Evolutionary conservation across 1,140 invertebrate genomes (phyloP), one percentile per base, ranked within the genome.

Genomic region (Pinna nobilis): DNA sequence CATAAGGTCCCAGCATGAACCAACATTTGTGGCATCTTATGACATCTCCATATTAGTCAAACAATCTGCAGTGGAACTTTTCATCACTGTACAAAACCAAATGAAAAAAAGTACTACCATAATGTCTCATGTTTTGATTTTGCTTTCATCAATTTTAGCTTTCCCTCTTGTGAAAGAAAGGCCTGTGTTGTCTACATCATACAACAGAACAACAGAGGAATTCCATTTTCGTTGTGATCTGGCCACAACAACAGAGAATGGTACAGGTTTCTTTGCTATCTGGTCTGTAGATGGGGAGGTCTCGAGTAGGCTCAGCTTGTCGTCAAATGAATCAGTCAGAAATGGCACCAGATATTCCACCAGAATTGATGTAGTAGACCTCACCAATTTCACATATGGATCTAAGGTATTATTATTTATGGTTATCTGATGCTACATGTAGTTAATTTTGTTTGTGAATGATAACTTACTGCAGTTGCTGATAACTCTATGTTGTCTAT

Each of bases 171-270:
- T 81, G 0, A 28, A 69, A 49, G 70, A 71, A 11, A 47, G 66
- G 20, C 82, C 82, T 25, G 55, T 51, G 33, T 28, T 81, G 35
- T 63, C 75, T 2, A 73, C 73, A 11, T 37, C 30, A 4, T 81
- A 77, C 68, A 79, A 79, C 53, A 55, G 74, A 49, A 76, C 65
- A 32, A 50, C 61, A 49, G 50, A 49, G 0, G 61, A 65, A 18
- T 77, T 81, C 35, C 2, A 61, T 15, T 81, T 83, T 25, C 13
- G 18, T 13, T 83, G 82, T 69, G 60, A 79, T 15, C 77, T 71
- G 33, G 44, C 53, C 20, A 33, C 64, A 15, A 39, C 35, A 18
- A 25, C 44, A 25, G 60, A 75, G 20, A 67, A 72, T 53, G 76
- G 53, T 39, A 67, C 79, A 20, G 33, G 32, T 47, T 78, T 73